Percentiles rank a stretch among this genome's conserved stretches.
Conservation (phyloP, 1,140 invertebrate species). For the Dufourea novaeangliae region DNA sequence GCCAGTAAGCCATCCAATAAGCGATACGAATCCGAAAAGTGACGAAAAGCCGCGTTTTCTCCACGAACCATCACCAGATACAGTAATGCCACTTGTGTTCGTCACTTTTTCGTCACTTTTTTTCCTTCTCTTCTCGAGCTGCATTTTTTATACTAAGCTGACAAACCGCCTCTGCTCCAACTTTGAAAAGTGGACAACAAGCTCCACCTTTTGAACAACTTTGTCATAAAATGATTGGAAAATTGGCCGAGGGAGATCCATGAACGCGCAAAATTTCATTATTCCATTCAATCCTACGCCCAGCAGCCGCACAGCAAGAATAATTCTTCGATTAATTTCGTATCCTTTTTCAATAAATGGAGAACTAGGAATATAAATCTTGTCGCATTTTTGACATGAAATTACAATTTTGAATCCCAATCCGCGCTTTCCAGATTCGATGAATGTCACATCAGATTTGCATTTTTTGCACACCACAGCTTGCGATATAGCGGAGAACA, state of each 20-base stretch:
- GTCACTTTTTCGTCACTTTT: too few species aligned
- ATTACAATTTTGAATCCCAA: constrained; percentile 4
- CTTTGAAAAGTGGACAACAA: too few species aligned
- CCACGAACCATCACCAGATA: too few species aligned
- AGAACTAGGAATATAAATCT: constrained; percentile 7
- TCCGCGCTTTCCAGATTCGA: constrained; percentile 3
- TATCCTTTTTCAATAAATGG: constrained; percentile 8
- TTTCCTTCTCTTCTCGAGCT: too few species aligned
- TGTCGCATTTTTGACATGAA: not conserved
- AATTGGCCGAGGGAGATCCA: not conserved
- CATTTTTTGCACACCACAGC: not conserved
- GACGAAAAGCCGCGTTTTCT: too few species aligned
- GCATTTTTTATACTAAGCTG: too few species aligned
- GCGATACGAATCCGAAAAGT: too few species aligned
- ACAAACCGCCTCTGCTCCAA: too few species aligned
- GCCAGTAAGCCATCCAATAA: too few species aligned
- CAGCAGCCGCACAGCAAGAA: constrained; percentile 13
- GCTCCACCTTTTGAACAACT: not conserved
- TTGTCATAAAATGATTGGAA: constrained; percentile 23
- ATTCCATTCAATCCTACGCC: constrained; percentile 10
- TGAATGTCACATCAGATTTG: not conserved
- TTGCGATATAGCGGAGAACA: not conserved
- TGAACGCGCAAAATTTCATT: not conserved
- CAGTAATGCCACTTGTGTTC: too few species aligned
- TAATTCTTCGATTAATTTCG: constrained; percentile 32